phyloP scores from a whole-genome alignment of 2,888 invertebrate genomes.

The Acleris literana region DNA sequence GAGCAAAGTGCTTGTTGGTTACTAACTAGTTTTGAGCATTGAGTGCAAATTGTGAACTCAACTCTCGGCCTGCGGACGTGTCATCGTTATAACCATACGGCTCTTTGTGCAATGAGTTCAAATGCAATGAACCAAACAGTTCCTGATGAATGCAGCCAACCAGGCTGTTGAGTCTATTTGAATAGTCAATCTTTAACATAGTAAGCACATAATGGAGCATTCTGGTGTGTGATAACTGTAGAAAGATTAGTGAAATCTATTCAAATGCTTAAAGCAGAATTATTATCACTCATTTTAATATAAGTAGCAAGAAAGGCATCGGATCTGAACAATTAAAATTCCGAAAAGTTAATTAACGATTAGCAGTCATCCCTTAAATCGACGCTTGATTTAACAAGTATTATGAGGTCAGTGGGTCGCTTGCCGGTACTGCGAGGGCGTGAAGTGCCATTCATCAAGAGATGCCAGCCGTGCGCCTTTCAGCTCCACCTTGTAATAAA shows the following conservation, averaged over 20 bases:
- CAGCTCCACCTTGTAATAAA: slow-evolving; percentile 47
- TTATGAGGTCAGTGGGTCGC: slow-evolving; percentile 48
- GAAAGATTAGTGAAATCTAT: too few relatives aligned
- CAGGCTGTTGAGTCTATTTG: slow-evolving; percentile 8
- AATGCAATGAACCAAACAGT: slow-evolving; percentile 45
- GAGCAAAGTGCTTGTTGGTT: slow-evolving; percentile 15
- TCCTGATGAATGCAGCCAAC: slow-evolving; percentile 39
- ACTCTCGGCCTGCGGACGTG: slow-evolving; percentile 36
- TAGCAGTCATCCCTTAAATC: slow-evolving; percentile 12
- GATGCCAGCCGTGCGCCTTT: slow-evolving; percentile 45
- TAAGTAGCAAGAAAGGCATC: too few relatives aligned
- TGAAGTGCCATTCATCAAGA: slow-evolving; percentile 50
- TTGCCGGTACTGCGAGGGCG: slow-evolving; percentile 47
- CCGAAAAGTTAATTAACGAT: background rate
- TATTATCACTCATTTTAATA: too few relatives aligned
- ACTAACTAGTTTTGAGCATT: slow-evolving; percentile 29
- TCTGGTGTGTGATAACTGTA: too few relatives aligned
- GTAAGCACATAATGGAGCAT: too few relatives aligned
- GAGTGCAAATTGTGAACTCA: slow-evolving; percentile 40
- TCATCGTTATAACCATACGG: slow-evolving; percentile 43
- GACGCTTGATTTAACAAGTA: slow-evolving; percentile 14
- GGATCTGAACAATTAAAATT: background rate
- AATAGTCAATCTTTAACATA: slow-evolving; percentile 7
- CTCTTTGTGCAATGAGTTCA: slow-evolving; percentile 41
- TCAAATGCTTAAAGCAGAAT: too few relatives aligned